Percentiles rank a stretch among this genome's conserved stretches.
Evolutionary conservation across 2,113 vertebrate genomes (phyloP).

Genomic region (Aplodontia rufa): DNA sequence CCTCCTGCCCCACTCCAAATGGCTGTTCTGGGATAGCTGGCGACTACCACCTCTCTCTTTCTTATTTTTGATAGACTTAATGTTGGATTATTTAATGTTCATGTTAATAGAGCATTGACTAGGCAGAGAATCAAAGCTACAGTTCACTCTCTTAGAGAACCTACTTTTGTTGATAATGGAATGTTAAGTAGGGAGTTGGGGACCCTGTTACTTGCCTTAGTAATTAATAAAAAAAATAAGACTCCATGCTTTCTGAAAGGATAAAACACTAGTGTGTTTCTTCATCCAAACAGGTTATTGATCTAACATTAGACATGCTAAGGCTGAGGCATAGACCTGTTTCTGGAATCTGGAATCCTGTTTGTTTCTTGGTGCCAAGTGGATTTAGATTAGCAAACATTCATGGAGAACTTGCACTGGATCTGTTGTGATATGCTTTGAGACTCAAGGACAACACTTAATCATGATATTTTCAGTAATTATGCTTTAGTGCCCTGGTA

Average conservation of each 20-base stretch:
- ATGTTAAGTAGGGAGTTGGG: not conserved
- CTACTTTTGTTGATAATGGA: not conserved
- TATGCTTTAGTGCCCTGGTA: not conserved
- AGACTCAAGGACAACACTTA: not conserved
- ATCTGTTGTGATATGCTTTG: not conserved
- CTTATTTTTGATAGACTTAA: not conserved
- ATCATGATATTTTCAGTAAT: not conserved
- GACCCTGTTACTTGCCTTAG: not conserved
- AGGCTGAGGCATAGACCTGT: not conserved
- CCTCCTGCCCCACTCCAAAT: not conserved
- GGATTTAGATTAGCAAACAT: not conserved
- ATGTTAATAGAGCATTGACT: not conserved
- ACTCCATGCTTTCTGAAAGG: not conserved
- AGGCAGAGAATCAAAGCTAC: conserved; percentile 25
- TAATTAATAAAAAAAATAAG: not conserved
- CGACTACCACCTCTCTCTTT: not conserved
- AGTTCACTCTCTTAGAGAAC: not conserved
- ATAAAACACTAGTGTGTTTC: not conserved
- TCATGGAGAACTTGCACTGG: not conserved
- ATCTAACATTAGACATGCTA: not conserved
- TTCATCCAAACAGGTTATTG: not conserved
- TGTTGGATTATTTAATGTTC: not conserved
- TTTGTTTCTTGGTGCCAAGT: not conserved
- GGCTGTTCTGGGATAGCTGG: not conserved
- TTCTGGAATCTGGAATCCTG: not conserved